These are phyloP conservation scores for Tillus elongatus DNA, from an alignment of 2,888 invertebrate species.

Conservation along the genomic window DNA sequence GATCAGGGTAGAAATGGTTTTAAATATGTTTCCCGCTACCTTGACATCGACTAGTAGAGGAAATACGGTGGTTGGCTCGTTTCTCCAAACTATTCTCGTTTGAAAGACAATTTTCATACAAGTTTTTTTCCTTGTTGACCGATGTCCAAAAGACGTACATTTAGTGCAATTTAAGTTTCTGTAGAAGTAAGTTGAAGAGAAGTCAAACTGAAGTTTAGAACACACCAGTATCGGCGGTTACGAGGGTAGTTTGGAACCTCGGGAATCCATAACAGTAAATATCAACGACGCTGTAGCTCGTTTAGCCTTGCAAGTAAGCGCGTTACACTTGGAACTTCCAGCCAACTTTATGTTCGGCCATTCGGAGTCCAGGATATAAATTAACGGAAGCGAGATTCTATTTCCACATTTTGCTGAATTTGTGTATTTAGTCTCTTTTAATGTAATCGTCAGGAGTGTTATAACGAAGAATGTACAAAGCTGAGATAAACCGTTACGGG, in stretches of 20 bases:
- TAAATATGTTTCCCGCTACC: no score
- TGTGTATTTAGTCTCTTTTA: slow-evolving; percentile 15
- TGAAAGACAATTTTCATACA: no score
- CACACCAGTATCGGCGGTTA: slow-evolving; percentile 33
- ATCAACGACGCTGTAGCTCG: slow-evolving; percentile 33
- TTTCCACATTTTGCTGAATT: slow-evolving; percentile 24
- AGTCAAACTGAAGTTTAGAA: slow-evolving; percentile 28
- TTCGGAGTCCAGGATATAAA: slow-evolving; percentile 30
- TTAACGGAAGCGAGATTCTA: slow-evolving; percentile 30
- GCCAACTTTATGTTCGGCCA: slow-evolving; percentile 28
- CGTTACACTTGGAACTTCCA: slow-evolving; percentile 30
- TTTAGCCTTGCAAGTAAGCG: slow-evolving; percentile 30
- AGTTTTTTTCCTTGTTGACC: slow-evolving; percentile 2
- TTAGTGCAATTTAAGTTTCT: slow-evolving; percentile 29
- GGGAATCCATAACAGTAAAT: slow-evolving; percentile 32
- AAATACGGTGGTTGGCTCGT: no score
- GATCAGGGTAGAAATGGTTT: no score
- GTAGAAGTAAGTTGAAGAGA: slow-evolving; percentile 28
- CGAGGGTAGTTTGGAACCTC: slow-evolving; percentile 33
- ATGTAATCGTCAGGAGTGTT: not conserved
- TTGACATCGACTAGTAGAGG: no score
- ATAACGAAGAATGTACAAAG: not conserved
- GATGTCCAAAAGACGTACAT: slow-evolving; percentile 15
- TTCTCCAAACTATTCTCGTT: no score
- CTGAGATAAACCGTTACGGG: no score